Conservation (phyloP, 1,140 invertebrate species). For the Euwallacea fornicatus region DNA sequence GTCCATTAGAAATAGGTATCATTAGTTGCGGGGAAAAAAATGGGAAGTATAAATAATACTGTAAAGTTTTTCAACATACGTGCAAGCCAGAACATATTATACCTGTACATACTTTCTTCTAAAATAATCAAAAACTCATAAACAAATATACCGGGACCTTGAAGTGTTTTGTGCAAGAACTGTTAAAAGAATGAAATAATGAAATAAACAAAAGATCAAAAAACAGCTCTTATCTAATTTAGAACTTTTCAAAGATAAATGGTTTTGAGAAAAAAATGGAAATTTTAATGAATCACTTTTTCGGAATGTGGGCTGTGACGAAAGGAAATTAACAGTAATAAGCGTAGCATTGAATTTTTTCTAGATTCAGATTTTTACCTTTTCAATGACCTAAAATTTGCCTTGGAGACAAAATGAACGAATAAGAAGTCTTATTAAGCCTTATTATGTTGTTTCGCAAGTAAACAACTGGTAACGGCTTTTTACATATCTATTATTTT, state of each 20-base stretch:
- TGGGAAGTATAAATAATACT: conserved; percentile 11
- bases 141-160: conserved; percentile 2
- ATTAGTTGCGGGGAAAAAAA: conserved; percentile 1
- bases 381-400: conserved; percentile 28
- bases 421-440: conserved; percentile 11
- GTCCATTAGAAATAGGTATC: conserved; percentile 23
- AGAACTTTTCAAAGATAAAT: conserved; percentile 9
- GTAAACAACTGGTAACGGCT: conserved; percentile 2
- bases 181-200: neutral
- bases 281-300: conserved; percentile 32
- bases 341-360: conserved; percentile 24
- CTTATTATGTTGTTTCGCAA: conserved; percentile 12
- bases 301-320: conserved; percentile 23
- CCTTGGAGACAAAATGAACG: conserved; percentile 9
- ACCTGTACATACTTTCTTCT: conserved; percentile 9
- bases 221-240: conserved; percentile 31
- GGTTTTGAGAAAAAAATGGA: conserved; percentile 20
- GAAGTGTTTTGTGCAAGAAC: conserved; percentile 19
- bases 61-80: conserved; percentile 6
- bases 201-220: conserved; percentile 5
- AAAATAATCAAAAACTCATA: conserved; percentile 1
- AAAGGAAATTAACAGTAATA: conserved; percentile 18
- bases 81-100: conserved; percentile 9
- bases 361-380: conserved; percentile 19
- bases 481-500: too few relatives aligned